Evolutionary conservation across 2,888 invertebrate species (phyloP).

Genomic region (Smittia sp.): DNA sequence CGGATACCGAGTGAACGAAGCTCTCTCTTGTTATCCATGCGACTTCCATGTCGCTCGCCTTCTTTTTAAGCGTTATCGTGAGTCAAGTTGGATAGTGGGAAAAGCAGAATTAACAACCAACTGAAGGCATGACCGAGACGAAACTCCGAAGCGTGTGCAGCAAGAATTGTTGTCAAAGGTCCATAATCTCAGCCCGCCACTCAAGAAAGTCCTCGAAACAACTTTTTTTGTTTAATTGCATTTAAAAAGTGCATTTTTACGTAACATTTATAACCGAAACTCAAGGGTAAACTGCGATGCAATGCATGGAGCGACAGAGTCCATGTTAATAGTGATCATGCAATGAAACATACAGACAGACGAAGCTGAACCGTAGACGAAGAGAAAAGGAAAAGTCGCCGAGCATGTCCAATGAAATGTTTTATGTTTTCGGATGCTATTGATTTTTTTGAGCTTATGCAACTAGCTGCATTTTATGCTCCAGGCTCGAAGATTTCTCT

Average conservation of each 20-base stretch:
- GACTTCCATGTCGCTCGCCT: background rate
- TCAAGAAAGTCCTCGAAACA: constrained; percentile 15
- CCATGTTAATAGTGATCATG: constrained; percentile 13
- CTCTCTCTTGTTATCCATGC: too few relatives aligned
- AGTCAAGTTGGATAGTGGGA: background rate
- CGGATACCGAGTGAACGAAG: too few relatives aligned
- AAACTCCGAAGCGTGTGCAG: background rate
- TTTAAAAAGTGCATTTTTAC: constrained; percentile 34
- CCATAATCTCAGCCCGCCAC: constrained; percentile 27
- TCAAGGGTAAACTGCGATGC: constrained; percentile 9
- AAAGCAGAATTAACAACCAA: constrained; percentile 9
- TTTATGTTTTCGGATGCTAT: background rate
- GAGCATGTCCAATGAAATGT: background rate
- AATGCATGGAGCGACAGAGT: background rate
- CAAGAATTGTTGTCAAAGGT: constrained; percentile 41
- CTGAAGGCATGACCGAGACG: constrained; percentile 32
- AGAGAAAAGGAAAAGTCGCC: constrained; percentile 17
- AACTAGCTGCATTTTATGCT: too few relatives aligned
- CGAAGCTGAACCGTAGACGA: background rate
- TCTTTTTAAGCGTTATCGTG: background rate
- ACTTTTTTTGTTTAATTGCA: constrained; percentile 32
- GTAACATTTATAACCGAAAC: constrained; percentile 27
- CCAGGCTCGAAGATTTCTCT: too few relatives aligned
- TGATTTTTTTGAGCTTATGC: too few relatives aligned
- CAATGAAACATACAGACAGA: background rate